Evolutionary conservation across 2,888 invertebrate genomes (phyloP), one percentile per base, ranked within the genome.

Genomic region (Carabus problematicus): DNA sequence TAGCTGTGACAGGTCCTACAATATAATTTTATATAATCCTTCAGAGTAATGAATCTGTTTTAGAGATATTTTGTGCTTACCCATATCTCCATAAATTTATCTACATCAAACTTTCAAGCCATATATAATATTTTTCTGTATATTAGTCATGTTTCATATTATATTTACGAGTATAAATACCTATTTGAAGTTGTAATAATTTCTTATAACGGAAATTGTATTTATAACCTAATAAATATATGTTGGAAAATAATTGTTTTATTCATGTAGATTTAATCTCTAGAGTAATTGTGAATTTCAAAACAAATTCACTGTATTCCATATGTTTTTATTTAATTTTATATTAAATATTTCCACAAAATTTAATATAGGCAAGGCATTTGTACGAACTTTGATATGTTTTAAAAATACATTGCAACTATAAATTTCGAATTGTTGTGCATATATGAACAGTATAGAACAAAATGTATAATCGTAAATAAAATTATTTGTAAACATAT

Each of bases 111-210:
- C 9, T 52, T 16, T 45, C 56, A 64, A 43, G 64, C 43, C 55
- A 56, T 56, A 45, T 45, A 12, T 45, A 45, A 64, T 41, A 63
- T 45, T 47, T 47, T 52, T 63, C 41, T 64, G 64, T 64, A 64
- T 56, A 64, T 64, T 64, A 64, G 64, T 56, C 55, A 64, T 64
- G 56, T 55, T 52, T 41, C 40, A 63, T 54, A 12, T 45, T 45
- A 1, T 12, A 45, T 11, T 12, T 12, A 45, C 2, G n/a, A 45
- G 7, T 12, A 45, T 45, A 12, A 45, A 45, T 45, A 45, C 7
- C 39, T 39, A 60, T 29, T 55, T 55, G 14, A 58, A 39, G n/a
- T 49, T 62, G 49, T 29, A 62, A 62, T 16, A 49, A 62, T 14
- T 40, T 41, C 8, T 40, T 41, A 0, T 8, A 12, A 58, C 29